These are phyloP conservation scores for Hippocampus mohnikei DNA, from an alignment of 2,113 vertebrate genomes.

Conservation along the genomic window DNA sequence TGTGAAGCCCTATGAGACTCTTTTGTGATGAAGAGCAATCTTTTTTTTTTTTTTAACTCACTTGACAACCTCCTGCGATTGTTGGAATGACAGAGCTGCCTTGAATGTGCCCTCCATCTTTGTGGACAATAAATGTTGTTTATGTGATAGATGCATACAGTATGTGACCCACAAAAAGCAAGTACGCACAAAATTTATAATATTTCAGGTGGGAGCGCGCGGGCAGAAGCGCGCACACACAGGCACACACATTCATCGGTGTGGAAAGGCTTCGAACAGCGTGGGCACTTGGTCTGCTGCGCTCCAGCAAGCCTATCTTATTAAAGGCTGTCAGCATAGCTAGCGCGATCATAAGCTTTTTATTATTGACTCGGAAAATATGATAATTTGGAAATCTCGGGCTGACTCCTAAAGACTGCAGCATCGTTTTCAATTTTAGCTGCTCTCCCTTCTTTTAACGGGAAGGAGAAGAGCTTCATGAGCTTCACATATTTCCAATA, in stretches of 20 bases:
- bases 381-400: slow-evolving; percentile 80
- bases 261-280: slow-evolving; percentile 39
- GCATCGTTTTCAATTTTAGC: slow-evolving; percentile 74
- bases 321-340: slow-evolving; percentile 76
- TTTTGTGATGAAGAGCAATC: no score
- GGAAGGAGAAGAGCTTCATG: slow-evolving; percentile 61
- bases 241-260: slow-evolving; percentile 27
- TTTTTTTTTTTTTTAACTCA: no score
- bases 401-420: slow-evolving; percentile 71
- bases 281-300: slow-evolving; percentile 57
- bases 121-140: not conserved
- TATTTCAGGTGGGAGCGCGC: not conserved
- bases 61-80: not conserved
- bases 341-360: slow-evolving; percentile 78
- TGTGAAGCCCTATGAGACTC: no score
- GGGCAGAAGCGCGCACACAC: slow-evolving; percentile 5
- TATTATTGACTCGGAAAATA: slow-evolving; percentile 80
- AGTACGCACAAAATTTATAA: slow-evolving; percentile 8
- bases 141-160: slow-evolving; percentile 11
- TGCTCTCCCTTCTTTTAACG: slow-evolving; percentile 67
- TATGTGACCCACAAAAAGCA: slow-evolving; percentile 11
- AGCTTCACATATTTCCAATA: slow-evolving; percentile 41
- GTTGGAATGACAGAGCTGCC: not conserved
- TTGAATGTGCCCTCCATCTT: no score
- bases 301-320: slow-evolving; percentile 74